Conservation (phyloP, 2,113 vertebrate species). For the Eudyptes chrysolophus region DNA sequence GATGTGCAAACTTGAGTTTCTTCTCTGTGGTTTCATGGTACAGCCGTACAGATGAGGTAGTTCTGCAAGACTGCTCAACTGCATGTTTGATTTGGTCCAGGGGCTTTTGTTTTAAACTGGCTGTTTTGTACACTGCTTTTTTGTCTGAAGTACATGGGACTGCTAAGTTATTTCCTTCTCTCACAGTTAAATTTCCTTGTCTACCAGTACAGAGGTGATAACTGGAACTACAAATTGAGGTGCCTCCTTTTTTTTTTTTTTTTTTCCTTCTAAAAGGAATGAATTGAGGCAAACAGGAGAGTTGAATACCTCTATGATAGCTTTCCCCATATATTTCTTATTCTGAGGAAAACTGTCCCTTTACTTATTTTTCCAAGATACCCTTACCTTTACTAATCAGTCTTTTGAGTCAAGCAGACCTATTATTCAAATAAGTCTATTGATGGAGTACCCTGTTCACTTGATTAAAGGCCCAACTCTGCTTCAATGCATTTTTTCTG, state of each 20-base stretch:
- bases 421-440: conserved; percentile 49
- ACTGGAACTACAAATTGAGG: neutral
- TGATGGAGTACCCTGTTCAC: conserved; percentile 38
- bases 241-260: neutral
- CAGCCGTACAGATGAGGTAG: neutral
- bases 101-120: neutral
- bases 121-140: neutral
- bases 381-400: conserved; percentile 34
- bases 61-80: neutral
- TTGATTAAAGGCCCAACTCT: conserved; percentile 68
- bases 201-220: neutral
- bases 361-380: conserved; percentile 24
- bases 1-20: neutral
- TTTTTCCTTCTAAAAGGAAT: neutral
- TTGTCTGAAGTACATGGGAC: neutral
- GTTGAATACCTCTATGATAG: neutral
- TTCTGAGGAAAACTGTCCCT: neutral
- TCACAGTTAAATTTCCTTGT: neutral
- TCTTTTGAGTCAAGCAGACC: conserved; percentile 15
- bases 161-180: neutral
- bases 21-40: neutral
- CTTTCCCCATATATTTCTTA: neutral
- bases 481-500: conserved; percentile 13
- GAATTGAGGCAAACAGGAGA: neutral
- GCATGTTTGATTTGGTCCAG: neutral